Percentiles rank a stretch among this genome's conserved stretches.
Conservation (phyloP, 2,113 vertebrate genomes). For the Archilochus colubris region DNA sequence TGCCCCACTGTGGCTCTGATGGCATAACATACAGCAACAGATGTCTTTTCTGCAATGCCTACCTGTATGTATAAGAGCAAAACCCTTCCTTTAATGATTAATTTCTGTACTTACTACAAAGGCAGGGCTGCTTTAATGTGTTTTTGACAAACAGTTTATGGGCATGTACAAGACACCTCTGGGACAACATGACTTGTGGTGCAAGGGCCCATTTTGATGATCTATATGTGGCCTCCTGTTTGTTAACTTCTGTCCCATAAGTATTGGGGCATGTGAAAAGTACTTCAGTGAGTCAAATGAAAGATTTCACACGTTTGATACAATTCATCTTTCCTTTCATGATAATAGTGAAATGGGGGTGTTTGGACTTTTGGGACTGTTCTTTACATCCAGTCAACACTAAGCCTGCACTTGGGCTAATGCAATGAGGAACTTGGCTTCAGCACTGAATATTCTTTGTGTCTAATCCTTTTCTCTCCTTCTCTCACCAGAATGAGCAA, state of each 20-base stretch:
- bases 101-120: background rate
- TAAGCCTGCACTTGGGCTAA: background rate
- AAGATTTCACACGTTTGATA: background rate
- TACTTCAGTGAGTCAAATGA: background rate
- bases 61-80: constrained; percentile 42
- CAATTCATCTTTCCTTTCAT: background rate
- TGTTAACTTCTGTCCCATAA: background rate
- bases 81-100: background rate
- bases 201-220: background rate
- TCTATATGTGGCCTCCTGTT: background rate
- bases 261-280: background rate
- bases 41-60: constrained; percentile 55
- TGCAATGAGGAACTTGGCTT: background rate
- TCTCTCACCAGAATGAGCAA: constrained; percentile 10
- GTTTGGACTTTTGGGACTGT: background rate
- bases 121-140: background rate
- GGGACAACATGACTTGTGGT: background rate
- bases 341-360: background rate
- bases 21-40: constrained; percentile 54
- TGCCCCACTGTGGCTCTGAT: constrained; percentile 70
- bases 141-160: background rate
- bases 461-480: background rate
- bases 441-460: background rate
- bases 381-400: background rate
- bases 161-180: background rate